Base-by-base conservation (phyloP, 2,888 invertebrate species). In the Rhagonycha lutea region DNA sequence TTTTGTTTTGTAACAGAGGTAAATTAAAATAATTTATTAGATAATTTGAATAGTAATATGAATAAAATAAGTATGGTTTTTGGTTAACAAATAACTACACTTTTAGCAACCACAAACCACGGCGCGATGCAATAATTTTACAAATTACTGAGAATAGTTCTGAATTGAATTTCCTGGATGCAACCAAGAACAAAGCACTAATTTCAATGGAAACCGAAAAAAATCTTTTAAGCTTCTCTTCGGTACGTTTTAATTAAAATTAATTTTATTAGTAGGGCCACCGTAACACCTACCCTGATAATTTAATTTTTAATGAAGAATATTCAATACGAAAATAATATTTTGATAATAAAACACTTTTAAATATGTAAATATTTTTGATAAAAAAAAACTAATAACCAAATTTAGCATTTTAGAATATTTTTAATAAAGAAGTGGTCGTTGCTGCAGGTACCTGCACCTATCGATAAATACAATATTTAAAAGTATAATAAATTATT, bases 361-460 rank as follows among this genome's bases (percentile, higher is more conserved):
- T n/a, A 47, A 47, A 47, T 47, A 47, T 47, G 47, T 47, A 47
- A 47, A 47, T 47, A 7, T 47, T 32, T 47, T n/a, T 47, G 47
- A 47, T 47, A 47, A 47, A 47, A 26, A n/a, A 32, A 47, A 47
- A 47, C 47, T 47, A 47, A 47, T 47, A 47, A n/a, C 47, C 47
- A 47, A 47, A 47, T 47, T 47, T 47, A 47, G 47, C n/a, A n/a
- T 47, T 47, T 47, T 47, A 47, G 47, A 47, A 47, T 47, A 47
- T 47, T 47, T 47, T 47, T 47, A 47, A 47, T 47, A 47, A 47
- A 47, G n/a, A 7, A 47, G 47, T 47, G n/a, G 47, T 47, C n/a
- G 47, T 65, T n/a, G 26, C 24, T 65, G 63, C 63, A 65, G 63
- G 63, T 65, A 65, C 63, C 63, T 65, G 63, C 63, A 65, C 63